Evolutionary conservation across 2,888 invertebrate genomes (phyloP), one percentile per base, ranked within the genome.

Genomic region (Gymnocheta viridis): DNA sequence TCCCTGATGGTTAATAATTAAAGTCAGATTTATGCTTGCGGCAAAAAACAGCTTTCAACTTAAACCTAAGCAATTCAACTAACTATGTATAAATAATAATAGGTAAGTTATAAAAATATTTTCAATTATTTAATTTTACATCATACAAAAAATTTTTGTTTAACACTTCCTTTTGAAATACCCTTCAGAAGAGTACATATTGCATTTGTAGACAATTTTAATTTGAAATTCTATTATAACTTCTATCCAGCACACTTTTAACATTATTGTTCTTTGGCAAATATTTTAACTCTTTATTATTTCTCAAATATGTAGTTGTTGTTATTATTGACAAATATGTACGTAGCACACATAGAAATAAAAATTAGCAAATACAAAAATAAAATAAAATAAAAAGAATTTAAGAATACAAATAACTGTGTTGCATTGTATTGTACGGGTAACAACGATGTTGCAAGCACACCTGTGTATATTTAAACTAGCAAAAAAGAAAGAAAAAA

Each of bases 381-480:
- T 38, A 69, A 58, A n/a, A 54, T 12, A 60, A 5, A 32, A 24
- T 47, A 27, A 58, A 76, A 47, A 78, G 51, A 78, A 22, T 58
- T 62, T 9, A 44, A 44, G 19, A 64, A 62, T 72, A 79, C 70
- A 72, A 70, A 79, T 79, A 72, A 79, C 79, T 79, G 70, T 64
- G 64, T 56, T 72, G 79, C 54, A 54, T 62, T 67, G 41, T 51
- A 29, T 51, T 56, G 35, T 19, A 35, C 44, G 38, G 70, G 27
- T 5, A 49, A 10, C 22, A 19, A 54, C 29, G 29, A 32, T 70
- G 69, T 49, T 72, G 77, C 80, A 77, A 76, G 76, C 83, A 81
- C 84, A 84, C 84, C 84, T 84, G 84, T 84, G 80, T 77, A 38
- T 80, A 83, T 83, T 77, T 77, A 77, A 79, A 72, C 41, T 77